Percentiles rank a stretch among this genome's conserved stretches.
These are phyloP conservation scores for Stratiomys singularior DNA, from an alignment of 2,888 invertebrate species.

Conservation along the genomic window DNA sequence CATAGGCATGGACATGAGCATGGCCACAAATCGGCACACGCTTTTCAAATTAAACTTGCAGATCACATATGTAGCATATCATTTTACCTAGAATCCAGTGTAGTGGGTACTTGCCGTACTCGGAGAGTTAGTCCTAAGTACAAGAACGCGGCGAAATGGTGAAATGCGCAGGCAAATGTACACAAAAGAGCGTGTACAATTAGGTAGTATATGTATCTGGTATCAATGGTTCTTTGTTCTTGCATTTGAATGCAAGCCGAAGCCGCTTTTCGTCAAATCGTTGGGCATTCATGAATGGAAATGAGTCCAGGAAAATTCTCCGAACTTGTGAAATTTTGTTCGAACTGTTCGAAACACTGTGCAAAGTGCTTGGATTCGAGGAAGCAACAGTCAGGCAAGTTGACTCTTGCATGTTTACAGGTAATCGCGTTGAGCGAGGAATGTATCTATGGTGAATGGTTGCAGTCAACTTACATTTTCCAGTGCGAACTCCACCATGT, in stretches of 20 bases:
- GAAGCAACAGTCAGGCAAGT: too few species aligned
- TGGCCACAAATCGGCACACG: slow-evolving; percentile 39
- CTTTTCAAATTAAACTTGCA: slow-evolving; percentile 11
- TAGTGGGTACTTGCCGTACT: not conserved
- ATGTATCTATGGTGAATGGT: not conserved
- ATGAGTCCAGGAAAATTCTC: not conserved
- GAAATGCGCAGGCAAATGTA: too few species aligned
- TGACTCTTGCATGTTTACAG: too few species aligned
- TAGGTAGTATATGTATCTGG: too few species aligned
- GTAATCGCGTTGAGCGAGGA: too few species aligned
- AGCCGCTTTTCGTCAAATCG: not conserved
- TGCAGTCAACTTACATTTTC: slow-evolving; percentile 59
- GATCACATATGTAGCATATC: slow-evolving; percentile 37
- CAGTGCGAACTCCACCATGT: slow-evolving; percentile 61
- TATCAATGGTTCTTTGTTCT: too few species aligned
- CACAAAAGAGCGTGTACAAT: too few species aligned
- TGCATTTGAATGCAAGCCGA: not conserved
- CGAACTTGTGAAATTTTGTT: not conserved
- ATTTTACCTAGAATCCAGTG: not conserved
- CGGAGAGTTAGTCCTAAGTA: not conserved
- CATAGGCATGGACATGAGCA: slow-evolving; percentile 6
- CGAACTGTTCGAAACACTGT: not conserved
- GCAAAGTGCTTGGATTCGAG: not conserved
- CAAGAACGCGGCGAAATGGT: too few species aligned
- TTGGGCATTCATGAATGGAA: not conserved